Percentiles rank a stretch among this genome's conserved stretches.
Conservation (phyloP, 1,140 invertebrate genomes). For the Lucilia sericata region DNA sequence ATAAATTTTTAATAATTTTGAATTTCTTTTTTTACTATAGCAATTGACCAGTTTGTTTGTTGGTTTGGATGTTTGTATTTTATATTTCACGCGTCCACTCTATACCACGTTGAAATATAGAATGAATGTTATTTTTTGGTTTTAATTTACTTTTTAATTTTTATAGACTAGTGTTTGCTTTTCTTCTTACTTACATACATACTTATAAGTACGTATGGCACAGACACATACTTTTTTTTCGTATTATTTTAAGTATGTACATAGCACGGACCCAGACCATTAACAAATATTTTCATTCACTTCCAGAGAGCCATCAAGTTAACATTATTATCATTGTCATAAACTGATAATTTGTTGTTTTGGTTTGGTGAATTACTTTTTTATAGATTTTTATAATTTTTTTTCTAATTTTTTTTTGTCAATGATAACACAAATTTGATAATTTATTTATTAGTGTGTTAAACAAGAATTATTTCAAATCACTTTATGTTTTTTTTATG, state of each 20-base stretch:
- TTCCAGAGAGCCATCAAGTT: conserved; percentile 1
- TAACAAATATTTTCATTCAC: not conserved
- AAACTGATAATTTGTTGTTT: conserved; percentile 3
- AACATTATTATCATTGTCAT: not conserved
- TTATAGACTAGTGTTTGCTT: not conserved
- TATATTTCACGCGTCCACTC: not conserved
- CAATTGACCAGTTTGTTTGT: not conserved
- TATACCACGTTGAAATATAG: not conserved
- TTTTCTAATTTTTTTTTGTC: not conserved
- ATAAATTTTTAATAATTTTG: not conserved
- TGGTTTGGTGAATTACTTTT: not conserved
- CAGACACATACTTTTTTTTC: not conserved
- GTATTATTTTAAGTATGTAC: not conserved
- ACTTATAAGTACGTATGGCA: not conserved
- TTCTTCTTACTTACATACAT: too few species aligned
- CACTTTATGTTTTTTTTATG: not conserved
- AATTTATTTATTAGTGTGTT: too few species aligned
- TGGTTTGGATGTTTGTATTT: not conserved
- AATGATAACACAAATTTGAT: not conserved
- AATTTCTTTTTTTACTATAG: not conserved
- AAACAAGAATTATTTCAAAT: not conserved
- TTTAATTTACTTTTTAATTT: conserved; percentile 8
- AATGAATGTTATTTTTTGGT: conserved; percentile 1
- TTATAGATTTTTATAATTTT: not conserved
- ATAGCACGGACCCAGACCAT: not conserved